A percentile compares a stretch with the other conserved stretches of the same genome.
phyloP scores from a whole-genome alignment of 2,113 vertebrate species.

The Ophthalmotilapia sp. region DNA sequence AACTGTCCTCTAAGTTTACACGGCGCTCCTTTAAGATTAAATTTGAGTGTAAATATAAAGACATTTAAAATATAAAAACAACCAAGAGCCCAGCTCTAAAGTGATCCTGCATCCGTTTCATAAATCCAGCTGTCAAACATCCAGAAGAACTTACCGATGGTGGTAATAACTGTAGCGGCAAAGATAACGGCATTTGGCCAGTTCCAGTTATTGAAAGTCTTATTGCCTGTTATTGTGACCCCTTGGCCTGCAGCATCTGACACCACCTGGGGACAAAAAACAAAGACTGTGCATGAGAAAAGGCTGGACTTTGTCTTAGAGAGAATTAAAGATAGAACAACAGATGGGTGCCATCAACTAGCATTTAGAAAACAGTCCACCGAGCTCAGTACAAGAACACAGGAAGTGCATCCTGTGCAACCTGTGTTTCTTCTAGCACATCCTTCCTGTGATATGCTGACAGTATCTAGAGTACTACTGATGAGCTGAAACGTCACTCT shows the following conservation, averaged over 20 bases:
- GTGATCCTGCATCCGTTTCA: not conserved
- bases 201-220: slow-evolving; percentile 97
- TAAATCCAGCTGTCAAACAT: not conserved
- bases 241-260: slow-evolving; percentile 90
- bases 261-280: slow-evolving; percentile 74
- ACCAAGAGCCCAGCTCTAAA: not conserved
- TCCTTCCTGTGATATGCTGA: slow-evolving; percentile 52
- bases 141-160: slow-evolving; percentile 78
- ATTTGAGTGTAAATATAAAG: not conserved
- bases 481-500: slow-evolving; percentile 21
- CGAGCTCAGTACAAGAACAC: not conserved
- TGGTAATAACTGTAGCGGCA: slow-evolving; percentile 96
- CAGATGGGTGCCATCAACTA: not conserved
- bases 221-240: slow-evolving; percentile 89
- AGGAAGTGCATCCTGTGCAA: not conserved
- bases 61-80: not conserved
- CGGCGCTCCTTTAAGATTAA: not conserved
- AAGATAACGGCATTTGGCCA: slow-evolving; percentile 99
- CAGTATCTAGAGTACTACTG: slow-evolving; percentile 18
- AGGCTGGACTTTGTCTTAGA: not conserved
- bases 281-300: not conserved
- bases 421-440: slow-evolving; percentile 16
- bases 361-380: not conserved
- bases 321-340: not conserved
- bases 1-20: not conserved